Evolutionary conservation across 2,888 invertebrate species (phyloP).

Genomic region (Synergus japonicus): DNA sequence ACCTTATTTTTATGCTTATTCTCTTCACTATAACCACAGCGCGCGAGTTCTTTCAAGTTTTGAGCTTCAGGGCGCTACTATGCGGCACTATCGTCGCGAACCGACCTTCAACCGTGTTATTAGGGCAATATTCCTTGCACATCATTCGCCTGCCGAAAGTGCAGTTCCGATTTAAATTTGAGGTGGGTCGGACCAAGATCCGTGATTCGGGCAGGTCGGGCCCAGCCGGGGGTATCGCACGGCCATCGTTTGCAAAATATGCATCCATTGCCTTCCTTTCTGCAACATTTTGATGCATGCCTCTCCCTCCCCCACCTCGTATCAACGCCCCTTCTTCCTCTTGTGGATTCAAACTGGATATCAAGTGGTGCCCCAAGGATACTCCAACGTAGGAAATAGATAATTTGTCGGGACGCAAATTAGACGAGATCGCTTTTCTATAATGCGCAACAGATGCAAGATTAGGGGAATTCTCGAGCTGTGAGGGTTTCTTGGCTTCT

Average conservation of each 20-base stretch:
- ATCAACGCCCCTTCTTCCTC: conserved; percentile 22
- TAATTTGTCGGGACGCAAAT: conserved; percentile 48
- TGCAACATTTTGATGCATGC: conserved; percentile 46
- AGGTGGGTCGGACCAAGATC: conserved; percentile 39
- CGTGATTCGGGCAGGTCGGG: conserved; percentile 49
- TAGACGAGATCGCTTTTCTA: conserved; percentile 23
- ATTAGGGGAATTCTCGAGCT: neutral
- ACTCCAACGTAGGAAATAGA: conserved; percentile 57
- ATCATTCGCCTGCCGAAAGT: neutral
- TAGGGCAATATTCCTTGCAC: conserved; percentile 7
- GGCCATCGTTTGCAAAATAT: conserved; percentile 48
- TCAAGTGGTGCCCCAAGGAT: conserved; percentile 53
- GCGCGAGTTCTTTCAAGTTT: neutral
- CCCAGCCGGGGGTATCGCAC: conserved; percentile 50
- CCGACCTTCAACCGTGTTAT: conserved; percentile 26
- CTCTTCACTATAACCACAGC: neutral
- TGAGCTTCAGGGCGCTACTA: neutral
- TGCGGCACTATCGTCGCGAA: conserved; percentile 11
- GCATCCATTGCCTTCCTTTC: conserved; percentile 46
- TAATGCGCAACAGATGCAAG: conserved; percentile 8
- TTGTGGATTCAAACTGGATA: conserved; percentile 55
- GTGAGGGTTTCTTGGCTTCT: neutral
- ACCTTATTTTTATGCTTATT: neutral
- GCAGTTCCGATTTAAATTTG: conserved; percentile 41
- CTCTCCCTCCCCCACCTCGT: conserved; percentile 14